phyloP scores from a whole-genome alignment of 2,113 vertebrate species.

The Sylvilagus bachmani region DNA sequence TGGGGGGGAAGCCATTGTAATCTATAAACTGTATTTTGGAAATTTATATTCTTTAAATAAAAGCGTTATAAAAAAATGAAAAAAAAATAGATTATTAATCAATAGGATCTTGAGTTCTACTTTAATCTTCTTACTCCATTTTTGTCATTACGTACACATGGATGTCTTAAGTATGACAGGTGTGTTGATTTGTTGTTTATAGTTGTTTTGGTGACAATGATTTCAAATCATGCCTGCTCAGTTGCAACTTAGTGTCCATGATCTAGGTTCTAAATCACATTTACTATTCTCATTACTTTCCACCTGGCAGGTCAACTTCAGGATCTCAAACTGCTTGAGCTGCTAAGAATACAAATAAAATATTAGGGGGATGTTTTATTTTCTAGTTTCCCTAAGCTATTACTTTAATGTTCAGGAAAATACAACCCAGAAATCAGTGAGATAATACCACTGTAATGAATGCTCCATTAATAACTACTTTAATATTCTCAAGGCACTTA shows the following conservation, averaged over 20 bases:
- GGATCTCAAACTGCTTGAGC: neutral
- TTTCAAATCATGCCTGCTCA: neutral
- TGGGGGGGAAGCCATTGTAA: no score
- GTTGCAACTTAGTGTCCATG: neutral
- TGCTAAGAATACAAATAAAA: neutral
- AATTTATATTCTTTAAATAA: no score
- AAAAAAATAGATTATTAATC: neutral
- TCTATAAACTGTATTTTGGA: no score
- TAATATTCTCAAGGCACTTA: neutral
- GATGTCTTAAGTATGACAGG: neutral
- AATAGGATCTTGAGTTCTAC: neutral
- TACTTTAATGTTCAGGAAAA: neutral
- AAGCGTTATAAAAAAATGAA: no score
- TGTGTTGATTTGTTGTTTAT: neutral
- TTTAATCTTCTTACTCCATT: slow-evolving; percentile 25
- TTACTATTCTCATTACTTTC: slow-evolving; percentile 18
- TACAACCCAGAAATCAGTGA: neutral
- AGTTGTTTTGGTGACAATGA: neutral
- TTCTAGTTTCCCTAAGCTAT: neutral
- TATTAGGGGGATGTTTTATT: neutral
- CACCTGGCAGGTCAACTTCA: neutral
- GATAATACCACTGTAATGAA: neutral
- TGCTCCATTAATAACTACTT: neutral
- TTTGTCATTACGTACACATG: neutral
- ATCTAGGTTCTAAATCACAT: neutral